Evolutionary conservation across 2,113 vertebrate genomes (phyloP), one percentile per base, ranked within the genome.

Genomic region (Triplophysa siluroides): DNA sequence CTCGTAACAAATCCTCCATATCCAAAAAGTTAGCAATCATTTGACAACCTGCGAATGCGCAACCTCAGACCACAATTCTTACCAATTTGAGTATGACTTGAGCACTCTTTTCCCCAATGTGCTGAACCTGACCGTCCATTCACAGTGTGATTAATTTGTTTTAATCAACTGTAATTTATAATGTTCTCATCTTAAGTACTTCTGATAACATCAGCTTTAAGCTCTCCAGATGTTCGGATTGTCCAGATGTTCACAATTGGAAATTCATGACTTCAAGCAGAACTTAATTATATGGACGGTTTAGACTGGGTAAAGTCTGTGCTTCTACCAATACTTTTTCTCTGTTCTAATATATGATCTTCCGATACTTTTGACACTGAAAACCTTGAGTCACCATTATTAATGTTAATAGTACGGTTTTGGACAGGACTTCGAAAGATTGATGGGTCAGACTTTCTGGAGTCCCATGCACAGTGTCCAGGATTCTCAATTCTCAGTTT

Each of bases 331-430:
- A 78, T 50, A 19, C 63, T 70, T 50, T 74, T 54, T 33, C 79
- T 65, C 33, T 54, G 72, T n/a, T 56, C 64, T 33, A 68, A 52
- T 26, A 74, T 26, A 52, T 54, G 29, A 16, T 54, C 26, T 29
- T 86, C 85, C 4, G 80, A 45, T 21, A 83, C 82, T 76, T 50
- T 83, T 33, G 56, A 29, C 24, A 86, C 82, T 1, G 79, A 82
- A 26, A 86, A 86, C 61, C 85, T 78, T 2, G 70, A 83, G 13
- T 61, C 79, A 0, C 62, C 50, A 18, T 50, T 54, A 47, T 52
- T 79, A 50, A 64, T 63, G 13, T 7, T 83, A 61, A 62, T 29
- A 11, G 21, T 41, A 68, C 47, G 63, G 7, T 33, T 74, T 73
- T 62, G 76, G 24, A 60, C 3, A 2, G 71, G 14, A 9, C 29